Conservation (phyloP, 2,888 invertebrate species). For the Keiferia lycopersicella region DNA sequence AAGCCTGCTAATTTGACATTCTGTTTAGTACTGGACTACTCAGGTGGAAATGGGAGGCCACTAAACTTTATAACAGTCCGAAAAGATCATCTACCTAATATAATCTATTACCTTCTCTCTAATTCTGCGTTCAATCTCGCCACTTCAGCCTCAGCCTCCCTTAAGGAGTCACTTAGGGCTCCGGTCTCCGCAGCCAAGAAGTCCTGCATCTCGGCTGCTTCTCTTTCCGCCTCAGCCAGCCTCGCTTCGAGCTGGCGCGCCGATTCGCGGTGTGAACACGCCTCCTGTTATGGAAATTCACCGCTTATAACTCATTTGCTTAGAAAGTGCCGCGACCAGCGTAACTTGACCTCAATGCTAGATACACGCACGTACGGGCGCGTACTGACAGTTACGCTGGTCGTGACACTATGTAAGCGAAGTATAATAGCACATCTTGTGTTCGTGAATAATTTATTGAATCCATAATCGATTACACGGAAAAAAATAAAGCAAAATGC, state of each 20-base stretch:
- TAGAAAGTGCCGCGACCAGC: too few relatives aligned
- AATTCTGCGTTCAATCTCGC: slow-evolving; percentile 60
- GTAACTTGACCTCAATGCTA: too few relatives aligned
- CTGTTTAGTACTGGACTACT: too few relatives aligned
- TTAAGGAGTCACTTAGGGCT: slow-evolving; percentile 88
- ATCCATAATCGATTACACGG: background rate
- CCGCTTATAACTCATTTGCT: too few relatives aligned
- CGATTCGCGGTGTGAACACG: slow-evolving; percentile 84
- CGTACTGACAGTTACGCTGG: too few relatives aligned
- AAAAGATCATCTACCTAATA: too few relatives aligned
- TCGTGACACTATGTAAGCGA: too few relatives aligned
- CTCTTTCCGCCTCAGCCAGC: slow-evolving; percentile 88
- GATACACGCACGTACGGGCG: too few relatives aligned
- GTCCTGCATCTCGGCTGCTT: slow-evolving; percentile 92
- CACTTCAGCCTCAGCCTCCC: slow-evolving; percentile 87
- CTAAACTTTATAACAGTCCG: too few relatives aligned
- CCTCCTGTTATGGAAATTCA: slow-evolving; percentile 69
- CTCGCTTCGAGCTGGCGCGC: slow-evolving; percentile 87
- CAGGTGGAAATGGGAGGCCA: too few relatives aligned
- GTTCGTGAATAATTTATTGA: background rate
- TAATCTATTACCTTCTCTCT: slow-evolving; percentile 61
- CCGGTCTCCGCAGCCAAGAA: slow-evolving; percentile 93
- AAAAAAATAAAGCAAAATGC: background rate
- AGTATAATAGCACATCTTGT: background rate
- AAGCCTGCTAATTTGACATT: too few relatives aligned